These are phyloP conservation scores for Brachionus paranguensis DNA, from an alignment of 1,140 invertebrate species.

Conservation along the genomic window DNA sequence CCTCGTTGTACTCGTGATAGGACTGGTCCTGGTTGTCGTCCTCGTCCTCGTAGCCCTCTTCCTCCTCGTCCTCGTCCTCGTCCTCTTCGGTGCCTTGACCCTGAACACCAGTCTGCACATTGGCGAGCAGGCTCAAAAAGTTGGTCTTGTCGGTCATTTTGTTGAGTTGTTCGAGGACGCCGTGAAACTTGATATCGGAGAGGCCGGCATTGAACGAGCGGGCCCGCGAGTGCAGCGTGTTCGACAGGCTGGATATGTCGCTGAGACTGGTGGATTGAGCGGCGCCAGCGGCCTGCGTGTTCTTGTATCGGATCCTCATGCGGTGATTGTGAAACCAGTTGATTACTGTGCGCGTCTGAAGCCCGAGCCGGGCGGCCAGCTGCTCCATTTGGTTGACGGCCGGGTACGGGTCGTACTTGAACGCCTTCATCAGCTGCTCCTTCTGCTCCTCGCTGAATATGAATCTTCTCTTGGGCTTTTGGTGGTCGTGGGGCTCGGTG, in stretches of 20 bases:
- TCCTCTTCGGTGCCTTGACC: background rate
- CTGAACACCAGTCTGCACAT: background rate
- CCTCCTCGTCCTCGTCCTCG: background rate
- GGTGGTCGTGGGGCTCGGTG: background rate
- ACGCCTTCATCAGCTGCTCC: conserved; percentile 80
- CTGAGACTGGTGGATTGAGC: background rate
- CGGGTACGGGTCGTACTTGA: conserved; percentile 84
- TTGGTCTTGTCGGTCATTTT: background rate
- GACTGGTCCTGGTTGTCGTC: background rate
- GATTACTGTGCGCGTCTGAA: conserved; percentile 88
- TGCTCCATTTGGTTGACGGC: conserved; percentile 86
- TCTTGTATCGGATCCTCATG: conserved; percentile 62
- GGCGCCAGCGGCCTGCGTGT: background rate
- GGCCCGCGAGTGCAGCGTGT: background rate
- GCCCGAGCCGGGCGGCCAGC: conserved; percentile 75
- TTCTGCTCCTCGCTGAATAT: conserved; percentile 92
- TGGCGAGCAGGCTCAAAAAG: background rate
- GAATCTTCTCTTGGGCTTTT: conserved; percentile 59
- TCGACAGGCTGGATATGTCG: conserved; percentile 24
- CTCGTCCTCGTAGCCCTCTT: background rate
- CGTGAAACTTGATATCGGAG: background rate
- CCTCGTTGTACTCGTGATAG: background rate
- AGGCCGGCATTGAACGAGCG: background rate
- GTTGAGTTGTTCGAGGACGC: background rate
- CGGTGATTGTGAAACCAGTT: conserved; percentile 98